Percentiles rank a stretch among this genome's conserved stretches.
phyloP scores from a whole-genome alignment of 2,797 vertebrate species.

The Naso thynnoides region DNA sequence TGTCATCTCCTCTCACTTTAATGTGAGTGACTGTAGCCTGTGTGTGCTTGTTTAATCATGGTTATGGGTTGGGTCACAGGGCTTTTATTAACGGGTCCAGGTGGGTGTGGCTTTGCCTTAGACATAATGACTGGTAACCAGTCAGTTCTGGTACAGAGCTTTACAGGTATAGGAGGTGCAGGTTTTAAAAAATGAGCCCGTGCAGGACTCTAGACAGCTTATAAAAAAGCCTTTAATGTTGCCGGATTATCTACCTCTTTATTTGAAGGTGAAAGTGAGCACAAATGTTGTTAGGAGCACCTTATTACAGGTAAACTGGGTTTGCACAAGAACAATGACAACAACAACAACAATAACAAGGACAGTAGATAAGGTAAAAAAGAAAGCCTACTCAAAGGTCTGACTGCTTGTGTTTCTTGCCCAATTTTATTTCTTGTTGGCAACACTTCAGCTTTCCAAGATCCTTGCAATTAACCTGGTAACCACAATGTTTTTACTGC shows the following conservation, averaged over 20 bases:
- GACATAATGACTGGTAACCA: too few relatives aligned
- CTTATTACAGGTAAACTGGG: neutral
- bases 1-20: too few relatives aligned
- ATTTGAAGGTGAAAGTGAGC: neutral
- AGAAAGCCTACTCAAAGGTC: neutral
- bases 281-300: neutral
- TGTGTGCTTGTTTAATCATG: too few relatives aligned
- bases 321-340: too few relatives aligned
- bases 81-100: too few relatives aligned
- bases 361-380: neutral
- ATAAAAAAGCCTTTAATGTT: neutral
- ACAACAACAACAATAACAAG: too few relatives aligned
- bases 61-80: too few relatives aligned
- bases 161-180: too few relatives aligned
- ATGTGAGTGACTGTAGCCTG: too few relatives aligned
- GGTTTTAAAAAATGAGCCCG: too few relatives aligned
- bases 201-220: neutral
- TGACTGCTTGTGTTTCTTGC: neutral
- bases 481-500: slow-evolving; percentile 2
- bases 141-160: too few relatives aligned
- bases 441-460: neutral
- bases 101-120: too few relatives aligned
- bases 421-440: neutral
- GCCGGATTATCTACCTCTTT: neutral
- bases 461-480: slow-evolving; percentile 8